Percentiles rank a stretch among this genome's conserved stretches.
Conservation (phyloP, 2,888 invertebrate species). For the Mimumesa dahlbomi region DNA sequence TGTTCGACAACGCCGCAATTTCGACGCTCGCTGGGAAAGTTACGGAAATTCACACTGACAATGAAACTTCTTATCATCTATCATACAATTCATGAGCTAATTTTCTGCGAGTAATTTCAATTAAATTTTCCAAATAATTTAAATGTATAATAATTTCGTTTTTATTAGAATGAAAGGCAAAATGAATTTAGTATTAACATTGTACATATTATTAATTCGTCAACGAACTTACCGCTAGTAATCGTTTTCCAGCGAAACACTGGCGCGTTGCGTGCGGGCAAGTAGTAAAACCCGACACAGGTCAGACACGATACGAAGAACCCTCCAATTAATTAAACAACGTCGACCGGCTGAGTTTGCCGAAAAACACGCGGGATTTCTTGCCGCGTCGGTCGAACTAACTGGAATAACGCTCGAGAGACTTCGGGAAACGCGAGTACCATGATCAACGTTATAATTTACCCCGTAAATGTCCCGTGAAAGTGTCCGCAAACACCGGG, state of each 20-base stretch:
- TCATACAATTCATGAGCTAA: no score
- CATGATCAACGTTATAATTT: neutral
- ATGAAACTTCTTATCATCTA: no score
- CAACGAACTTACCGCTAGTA: slow-evolving; percentile 2
- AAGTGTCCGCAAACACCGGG: no score
- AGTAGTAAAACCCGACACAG: slow-evolving; percentile 49
- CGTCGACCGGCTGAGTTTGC: slow-evolving; percentile 14
- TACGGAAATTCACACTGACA: no score
- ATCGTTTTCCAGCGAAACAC: neutral
- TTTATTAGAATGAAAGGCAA: no score
- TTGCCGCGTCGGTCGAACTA: slow-evolving; percentile 16
- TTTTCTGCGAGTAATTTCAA: no score
- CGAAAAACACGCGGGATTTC: slow-evolving; percentile 14
- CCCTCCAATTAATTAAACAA: slow-evolving; percentile 50
- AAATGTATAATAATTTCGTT: no score
- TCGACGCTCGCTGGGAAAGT: no score
- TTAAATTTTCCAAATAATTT: no score
- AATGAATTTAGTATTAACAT: no score
- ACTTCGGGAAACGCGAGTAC: neutral
- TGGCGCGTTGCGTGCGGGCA: slow-evolving; percentile 29
- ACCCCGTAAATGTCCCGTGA: no score
- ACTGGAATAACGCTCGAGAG: neutral
- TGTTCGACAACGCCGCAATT: neutral
- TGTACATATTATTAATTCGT: neutral
- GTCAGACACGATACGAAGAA: slow-evolving; percentile 47